Evolutionary conservation across 2,888 invertebrate genomes (phyloP).

Genomic region (Charanyca ferruginea): DNA sequence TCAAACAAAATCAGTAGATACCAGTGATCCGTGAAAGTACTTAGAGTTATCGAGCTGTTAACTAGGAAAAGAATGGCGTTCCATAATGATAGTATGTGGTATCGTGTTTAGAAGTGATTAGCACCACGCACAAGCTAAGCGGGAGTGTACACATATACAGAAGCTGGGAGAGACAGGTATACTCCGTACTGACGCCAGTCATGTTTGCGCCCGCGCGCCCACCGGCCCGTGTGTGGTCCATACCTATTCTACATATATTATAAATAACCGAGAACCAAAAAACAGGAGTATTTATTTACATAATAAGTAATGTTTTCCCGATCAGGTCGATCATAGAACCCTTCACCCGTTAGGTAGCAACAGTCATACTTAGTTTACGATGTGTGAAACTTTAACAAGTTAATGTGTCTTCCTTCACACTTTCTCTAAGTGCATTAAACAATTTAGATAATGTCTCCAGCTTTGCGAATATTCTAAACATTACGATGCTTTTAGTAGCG

Average conservation of each 20-base stretch:
- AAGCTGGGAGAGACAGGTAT: conserved; percentile 74
- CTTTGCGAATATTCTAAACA: conserved; percentile 75
- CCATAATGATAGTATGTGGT: conserved; percentile 85
- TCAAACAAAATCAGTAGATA: conserved; percentile 69
- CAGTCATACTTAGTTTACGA: conserved; percentile 71
- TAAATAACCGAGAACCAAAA: conserved; percentile 43
- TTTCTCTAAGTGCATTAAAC: conserved; percentile 83
- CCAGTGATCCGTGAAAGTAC: conserved; percentile 77
- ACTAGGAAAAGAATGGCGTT: conserved; percentile 85
- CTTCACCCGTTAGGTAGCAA: conserved; percentile 61
- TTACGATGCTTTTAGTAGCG: conserved; percentile 77
- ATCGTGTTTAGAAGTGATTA: conserved; percentile 87
- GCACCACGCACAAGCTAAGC: conserved; percentile 80
- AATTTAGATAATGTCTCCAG: conserved; percentile 85
- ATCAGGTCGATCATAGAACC: conserved; percentile 57
- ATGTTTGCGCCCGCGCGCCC: conserved; percentile 84
- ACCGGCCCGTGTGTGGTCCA: conserved; percentile 85
- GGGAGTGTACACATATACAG: conserved; percentile 79
- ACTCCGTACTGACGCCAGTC: conserved; percentile 76
- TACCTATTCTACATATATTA: conserved; percentile 58
- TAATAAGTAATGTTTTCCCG: conserved; percentile 10
- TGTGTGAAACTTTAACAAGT: conserved; percentile 72
- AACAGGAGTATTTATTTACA: conserved; percentile 39
- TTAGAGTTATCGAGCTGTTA: conserved; percentile 83
- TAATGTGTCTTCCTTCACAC: conserved; percentile 73